Conservation (phyloP, 1,140 invertebrate species). For the Pogonomyrmex californicus region DNA sequence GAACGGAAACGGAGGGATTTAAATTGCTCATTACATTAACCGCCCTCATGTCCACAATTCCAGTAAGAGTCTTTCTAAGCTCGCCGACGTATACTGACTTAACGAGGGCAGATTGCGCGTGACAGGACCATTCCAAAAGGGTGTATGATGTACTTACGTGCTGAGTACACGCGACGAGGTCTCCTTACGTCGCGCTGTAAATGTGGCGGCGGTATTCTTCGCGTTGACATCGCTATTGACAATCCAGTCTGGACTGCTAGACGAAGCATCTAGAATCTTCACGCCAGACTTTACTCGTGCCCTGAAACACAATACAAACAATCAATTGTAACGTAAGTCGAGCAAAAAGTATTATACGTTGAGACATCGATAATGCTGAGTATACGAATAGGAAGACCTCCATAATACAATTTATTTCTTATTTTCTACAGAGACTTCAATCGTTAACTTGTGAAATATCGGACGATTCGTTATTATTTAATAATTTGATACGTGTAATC, state of each 20-base stretch:
- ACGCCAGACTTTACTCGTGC: slow-evolving; percentile 95
- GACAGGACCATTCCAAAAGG: slow-evolving; percentile 7
- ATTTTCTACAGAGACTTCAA: background rate
- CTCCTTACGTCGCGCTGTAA: slow-evolving; percentile 93
- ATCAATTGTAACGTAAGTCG: background rate
- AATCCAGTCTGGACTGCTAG: slow-evolving; percentile 93
- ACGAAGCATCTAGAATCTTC: slow-evolving; percentile 93
- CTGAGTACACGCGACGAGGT: slow-evolving; percentile 78
- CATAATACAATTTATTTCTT: background rate
- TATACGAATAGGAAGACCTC: background rate
- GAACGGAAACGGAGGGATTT: slow-evolving; percentile 18
- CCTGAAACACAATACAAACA: slow-evolving; percentile 87
- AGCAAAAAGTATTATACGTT: background rate
- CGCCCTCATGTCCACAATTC: slow-evolving; percentile 27
- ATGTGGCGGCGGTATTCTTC: slow-evolving; percentile 94
- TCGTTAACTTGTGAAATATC: background rate
- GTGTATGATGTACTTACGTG: slow-evolving; percentile 77
- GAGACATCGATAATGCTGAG: background rate
- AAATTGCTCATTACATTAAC: slow-evolving; percentile 31
- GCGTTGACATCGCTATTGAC: slow-evolving; percentile 94
- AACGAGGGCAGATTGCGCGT: slow-evolving; percentile 11
- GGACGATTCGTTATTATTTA: slow-evolving; percentile 21
- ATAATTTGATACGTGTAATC: background rate
- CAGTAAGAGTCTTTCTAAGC: slow-evolving; percentile 7
- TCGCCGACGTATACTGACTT: background rate